Base-by-base conservation (phyloP, 2,113 vertebrate genomes). In the Rhinolophus ferrumequinum region DNA sequence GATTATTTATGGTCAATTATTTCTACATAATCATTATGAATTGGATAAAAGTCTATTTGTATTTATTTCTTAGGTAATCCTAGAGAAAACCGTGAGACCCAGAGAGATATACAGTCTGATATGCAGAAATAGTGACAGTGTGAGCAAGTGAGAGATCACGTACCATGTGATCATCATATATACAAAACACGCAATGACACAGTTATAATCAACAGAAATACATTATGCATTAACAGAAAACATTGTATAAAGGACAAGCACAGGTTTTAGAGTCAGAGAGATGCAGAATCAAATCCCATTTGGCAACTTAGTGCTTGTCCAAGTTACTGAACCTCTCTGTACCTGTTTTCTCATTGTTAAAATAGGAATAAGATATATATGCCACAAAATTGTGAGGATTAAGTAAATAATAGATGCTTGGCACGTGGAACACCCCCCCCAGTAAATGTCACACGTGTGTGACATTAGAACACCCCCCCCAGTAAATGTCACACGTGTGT, bases 141-240 rank as follows among this genome's bases (percentile, higher is more conserved):
- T 5, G 56, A 76, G 14, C 22, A 30, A 81, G 41, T 16, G 41
- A 84, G 24, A 38, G 22, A 38, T 83, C 28, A 73, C 24, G 80
- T 44, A 44, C 30, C 33, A 75, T 26, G 11, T 62, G 66, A 88
- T 22, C 41, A 76, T 24, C 15, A 70, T 15, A 41, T 72, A 47
- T 35, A 90, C 24, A 79, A 76, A 90, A 87, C 28, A 12, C 87
- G 60, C 26, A 94, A 44, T 16, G 80, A 73, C 10, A 66, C 41
- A 73, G 47, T 70, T 83, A 83, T 92, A 94, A 92, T 95, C 22
- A 81, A 80, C 52, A 86, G 41, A 81, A 86, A 90, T 73, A 67
- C 1, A 60, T 44, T 72, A 35, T 52, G 18, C 13, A 60, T 85
- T 60, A 58, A 58, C 28, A 86, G 50, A 86, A 90, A 93, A 80